These are phyloP conservation scores for Tortrix viridana DNA, from an alignment of 2,888 invertebrate species.

Conservation along the genomic window DNA sequence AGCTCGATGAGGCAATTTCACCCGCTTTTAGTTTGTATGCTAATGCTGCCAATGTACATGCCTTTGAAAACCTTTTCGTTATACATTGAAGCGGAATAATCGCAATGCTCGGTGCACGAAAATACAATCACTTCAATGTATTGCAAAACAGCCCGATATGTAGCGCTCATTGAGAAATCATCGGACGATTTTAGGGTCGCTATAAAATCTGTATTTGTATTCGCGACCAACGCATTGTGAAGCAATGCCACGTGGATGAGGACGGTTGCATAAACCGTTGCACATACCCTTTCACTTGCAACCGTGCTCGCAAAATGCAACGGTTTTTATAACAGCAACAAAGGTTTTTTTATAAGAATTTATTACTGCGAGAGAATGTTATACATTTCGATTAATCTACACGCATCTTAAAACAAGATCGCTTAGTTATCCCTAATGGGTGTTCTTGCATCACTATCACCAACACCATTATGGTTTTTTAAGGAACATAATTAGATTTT, in stretches of 20 bases:
- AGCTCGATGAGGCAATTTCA: conserved; percentile 28
- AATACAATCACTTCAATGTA: no score
- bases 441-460: no score
- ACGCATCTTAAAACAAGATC: no score
- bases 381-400: no score
- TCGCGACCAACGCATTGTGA: conserved; percentile 27
- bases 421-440: no score
- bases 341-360: background rate
- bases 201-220: conserved; percentile 23
- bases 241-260: conserved; percentile 53
- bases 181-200: conserved; percentile 8
- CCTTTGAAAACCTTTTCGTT: no score
- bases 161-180: conserved; percentile 21
- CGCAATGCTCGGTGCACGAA: no score
- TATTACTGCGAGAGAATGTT: background rate
- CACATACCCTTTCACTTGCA: conserved; percentile 58
- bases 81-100: no score
- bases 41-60: background rate
- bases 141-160: background rate
- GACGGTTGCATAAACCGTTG: conserved; percentile 64
- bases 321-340: background rate
- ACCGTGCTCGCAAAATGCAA: conserved; percentile 51
- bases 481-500: no score
- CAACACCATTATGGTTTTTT: no score
- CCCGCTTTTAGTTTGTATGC: conserved; percentile 15